Percentiles rank a stretch among this genome's conserved stretches.
These are phyloP conservation scores for Hyperoodon ampullatus DNA, from an alignment of 2,113 vertebrate species.

Conservation along the genomic window DNA sequence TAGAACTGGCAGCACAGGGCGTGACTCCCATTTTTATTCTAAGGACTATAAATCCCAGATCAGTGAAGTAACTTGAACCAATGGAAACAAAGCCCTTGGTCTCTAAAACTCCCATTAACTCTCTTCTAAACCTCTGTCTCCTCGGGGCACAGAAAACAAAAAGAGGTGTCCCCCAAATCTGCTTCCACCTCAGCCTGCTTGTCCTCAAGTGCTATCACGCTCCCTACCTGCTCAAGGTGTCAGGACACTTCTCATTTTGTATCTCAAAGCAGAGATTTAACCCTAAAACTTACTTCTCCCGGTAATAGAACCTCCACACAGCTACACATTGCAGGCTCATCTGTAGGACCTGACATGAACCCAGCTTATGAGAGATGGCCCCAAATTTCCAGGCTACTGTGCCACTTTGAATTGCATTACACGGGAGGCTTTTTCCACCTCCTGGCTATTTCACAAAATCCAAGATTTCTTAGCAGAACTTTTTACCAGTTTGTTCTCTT, in stretches of 20 bases:
- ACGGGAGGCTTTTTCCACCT: not conserved
- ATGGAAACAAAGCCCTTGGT: not conserved
- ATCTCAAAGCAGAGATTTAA: conserved; percentile 44
- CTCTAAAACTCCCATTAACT: not conserved
- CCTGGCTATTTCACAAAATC: not conserved
- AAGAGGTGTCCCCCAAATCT: not conserved
- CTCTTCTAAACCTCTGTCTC: not conserved
- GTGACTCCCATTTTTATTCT: not conserved
- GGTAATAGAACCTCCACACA: not conserved
- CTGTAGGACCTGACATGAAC: not conserved
- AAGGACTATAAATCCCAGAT: not conserved
- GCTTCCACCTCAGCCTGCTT: not conserved
- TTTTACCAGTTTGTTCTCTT: not conserved
- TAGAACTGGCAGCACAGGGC: not conserved
- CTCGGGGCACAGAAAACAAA: not conserved
- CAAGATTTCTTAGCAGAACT: not conserved
- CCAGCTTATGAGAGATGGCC: not conserved
- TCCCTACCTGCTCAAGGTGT: not conserved
- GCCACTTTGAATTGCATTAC: not conserved
- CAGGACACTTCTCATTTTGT: not conserved
- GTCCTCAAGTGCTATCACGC: not conserved
- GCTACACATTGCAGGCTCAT: not conserved
- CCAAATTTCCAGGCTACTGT: not conserved
- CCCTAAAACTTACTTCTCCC: conserved; percentile 28
- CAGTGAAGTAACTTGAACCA: not conserved